Conservation (phyloP, 2,113 vertebrate species). For the Poicephalus meyeri region DNA sequence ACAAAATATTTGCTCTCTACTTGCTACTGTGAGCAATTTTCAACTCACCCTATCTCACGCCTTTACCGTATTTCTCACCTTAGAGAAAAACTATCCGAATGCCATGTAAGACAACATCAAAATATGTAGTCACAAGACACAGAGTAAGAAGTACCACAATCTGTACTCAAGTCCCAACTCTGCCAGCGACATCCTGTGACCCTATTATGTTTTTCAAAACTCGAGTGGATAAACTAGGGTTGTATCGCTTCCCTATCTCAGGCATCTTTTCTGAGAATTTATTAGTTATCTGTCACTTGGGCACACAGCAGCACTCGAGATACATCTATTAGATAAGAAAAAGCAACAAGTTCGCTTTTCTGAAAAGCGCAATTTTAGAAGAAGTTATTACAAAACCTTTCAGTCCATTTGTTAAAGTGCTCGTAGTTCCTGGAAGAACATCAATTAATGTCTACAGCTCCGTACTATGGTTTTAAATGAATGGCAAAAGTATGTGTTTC, state of each 20-base stretch:
- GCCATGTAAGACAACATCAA: neutral
- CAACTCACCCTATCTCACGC: neutral
- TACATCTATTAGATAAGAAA: neutral
- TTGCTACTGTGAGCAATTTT: neutral
- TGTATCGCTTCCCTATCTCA: neutral
- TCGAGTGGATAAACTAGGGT: neutral
- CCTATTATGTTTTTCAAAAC: neutral
- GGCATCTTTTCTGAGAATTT: neutral
- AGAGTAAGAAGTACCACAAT: neutral
- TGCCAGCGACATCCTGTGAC: neutral
- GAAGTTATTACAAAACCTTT: slow-evolving; percentile 20
- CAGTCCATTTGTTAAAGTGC: slow-evolving; percentile 26
- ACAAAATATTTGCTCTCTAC: neutral
- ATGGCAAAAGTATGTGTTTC: neutral
- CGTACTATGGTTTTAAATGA: neutral
- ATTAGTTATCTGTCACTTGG: neutral
- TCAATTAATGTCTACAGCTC: neutral
- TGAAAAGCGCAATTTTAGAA: neutral
- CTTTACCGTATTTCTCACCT: neutral
- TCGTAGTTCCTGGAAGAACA: neutral
- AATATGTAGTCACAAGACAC: neutral
- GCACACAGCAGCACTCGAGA: neutral
- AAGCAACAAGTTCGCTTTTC: neutral
- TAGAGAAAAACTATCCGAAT: neutral
- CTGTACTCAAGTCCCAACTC: neutral